Conservation (phyloP, 1,140 invertebrate species). For the Scaptomyza montana region DNA sequence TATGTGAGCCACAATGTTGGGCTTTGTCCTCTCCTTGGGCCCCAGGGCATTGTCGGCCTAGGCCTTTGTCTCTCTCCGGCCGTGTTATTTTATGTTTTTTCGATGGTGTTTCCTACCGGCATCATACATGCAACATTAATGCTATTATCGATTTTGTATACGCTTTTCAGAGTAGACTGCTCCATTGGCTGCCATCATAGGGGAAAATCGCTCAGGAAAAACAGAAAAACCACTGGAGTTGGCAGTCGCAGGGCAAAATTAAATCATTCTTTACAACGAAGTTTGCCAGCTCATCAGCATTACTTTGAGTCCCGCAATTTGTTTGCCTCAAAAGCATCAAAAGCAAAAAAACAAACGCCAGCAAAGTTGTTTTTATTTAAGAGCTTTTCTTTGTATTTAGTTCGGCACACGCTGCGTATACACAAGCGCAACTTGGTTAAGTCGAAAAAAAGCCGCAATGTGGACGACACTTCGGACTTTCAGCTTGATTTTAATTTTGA, state of each 20-base stretch:
- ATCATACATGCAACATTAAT: constrained; percentile 76
- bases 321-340: constrained; percentile 36
- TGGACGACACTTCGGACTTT: constrained; percentile 60
- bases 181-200: constrained; percentile 29
- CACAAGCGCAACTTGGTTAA: constrained; percentile 59
- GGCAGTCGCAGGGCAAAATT: constrained; percentile 52
- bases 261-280: constrained; percentile 74
- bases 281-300: constrained; percentile 66
- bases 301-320: constrained; percentile 67
- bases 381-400: constrained; percentile 48
- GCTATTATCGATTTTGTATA: constrained; percentile 78
- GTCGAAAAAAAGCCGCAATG: constrained; percentile 43
- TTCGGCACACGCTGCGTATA: constrained; percentile 53
- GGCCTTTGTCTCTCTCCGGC: constrained; percentile 64
- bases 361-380: constrained; percentile 31
- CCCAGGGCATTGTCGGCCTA: constrained; percentile 67
- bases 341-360: constrained; percentile 6
- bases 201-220: neutral
- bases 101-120: constrained; percentile 14
- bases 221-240: constrained; percentile 54
- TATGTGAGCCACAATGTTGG: constrained; percentile 40
- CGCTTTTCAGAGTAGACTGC: constrained; percentile 48
- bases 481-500: constrained; percentile 74
- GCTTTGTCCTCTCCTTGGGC: constrained; percentile 61
- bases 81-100: constrained; percentile 11